Conservation (phyloP, 2,113 vertebrate genomes). For the Empidonax traillii region DNA sequence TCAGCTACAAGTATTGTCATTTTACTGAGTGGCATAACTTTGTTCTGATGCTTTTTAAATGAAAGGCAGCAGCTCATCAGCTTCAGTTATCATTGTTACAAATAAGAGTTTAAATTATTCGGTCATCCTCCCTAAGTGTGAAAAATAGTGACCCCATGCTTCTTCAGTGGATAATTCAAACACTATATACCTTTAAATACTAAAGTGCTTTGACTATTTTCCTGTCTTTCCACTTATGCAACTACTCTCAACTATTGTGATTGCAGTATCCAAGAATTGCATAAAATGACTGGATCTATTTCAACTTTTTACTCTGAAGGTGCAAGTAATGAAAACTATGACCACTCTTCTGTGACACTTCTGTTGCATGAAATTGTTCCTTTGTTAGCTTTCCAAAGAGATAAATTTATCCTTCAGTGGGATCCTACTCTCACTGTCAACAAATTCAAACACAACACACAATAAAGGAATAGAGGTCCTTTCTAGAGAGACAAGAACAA, state of each 20-base stretch:
- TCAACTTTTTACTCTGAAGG: background rate
- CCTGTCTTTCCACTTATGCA: background rate
- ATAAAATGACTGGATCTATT: background rate
- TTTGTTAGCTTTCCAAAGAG: background rate
- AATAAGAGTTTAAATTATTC: background rate
- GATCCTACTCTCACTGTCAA: background rate
- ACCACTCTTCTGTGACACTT: background rate
- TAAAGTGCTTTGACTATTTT: background rate
- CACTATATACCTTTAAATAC: background rate
- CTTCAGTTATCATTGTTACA: background rate
- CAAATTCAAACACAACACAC: background rate
- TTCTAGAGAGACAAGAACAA: background rate
- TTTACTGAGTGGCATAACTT: background rate
- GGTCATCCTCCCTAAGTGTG: background rate
- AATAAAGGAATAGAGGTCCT: background rate
- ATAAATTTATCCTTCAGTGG: background rate
- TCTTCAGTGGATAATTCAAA: background rate
- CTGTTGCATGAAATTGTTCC: background rate
- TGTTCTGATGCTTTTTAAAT: background rate
- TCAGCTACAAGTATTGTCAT: background rate
- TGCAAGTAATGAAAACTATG: background rate
- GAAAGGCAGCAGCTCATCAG: background rate
- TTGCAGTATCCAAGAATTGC: background rate
- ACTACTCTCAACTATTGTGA: background rate
- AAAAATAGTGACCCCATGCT: background rate